These are phyloP conservation scores for Ictidomys tridecemlineatus DNA, from an alignment of 2,113 vertebrate genomes.

Conservation along the genomic window DNA sequence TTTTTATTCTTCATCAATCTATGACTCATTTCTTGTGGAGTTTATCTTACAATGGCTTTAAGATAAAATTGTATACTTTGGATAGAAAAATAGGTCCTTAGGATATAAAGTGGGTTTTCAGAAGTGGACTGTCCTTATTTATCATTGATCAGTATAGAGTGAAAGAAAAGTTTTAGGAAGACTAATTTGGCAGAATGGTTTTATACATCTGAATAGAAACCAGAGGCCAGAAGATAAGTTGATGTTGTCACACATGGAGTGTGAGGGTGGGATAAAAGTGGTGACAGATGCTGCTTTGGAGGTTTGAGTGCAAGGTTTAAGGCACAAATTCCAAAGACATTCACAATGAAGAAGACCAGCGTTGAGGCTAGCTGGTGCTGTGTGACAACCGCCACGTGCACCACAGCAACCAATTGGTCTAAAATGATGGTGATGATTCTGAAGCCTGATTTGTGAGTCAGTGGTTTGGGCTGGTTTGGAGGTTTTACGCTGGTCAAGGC, in stretches of 20 bases:
- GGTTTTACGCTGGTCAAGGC: background rate
- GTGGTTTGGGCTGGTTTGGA: background rate
- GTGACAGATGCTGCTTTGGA: background rate
- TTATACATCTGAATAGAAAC: background rate
- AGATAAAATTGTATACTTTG: background rate
- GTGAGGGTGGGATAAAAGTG: background rate
- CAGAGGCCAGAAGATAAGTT: background rate
- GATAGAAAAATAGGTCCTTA: background rate
- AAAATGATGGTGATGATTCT: background rate
- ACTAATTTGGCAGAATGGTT: background rate
- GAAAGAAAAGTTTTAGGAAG: conserved; percentile 29
- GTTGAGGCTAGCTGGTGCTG: background rate
- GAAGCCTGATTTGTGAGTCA: background rate
- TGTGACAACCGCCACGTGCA: background rate
- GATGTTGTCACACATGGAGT: background rate
- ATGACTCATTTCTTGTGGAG: background rate
- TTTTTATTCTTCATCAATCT: background rate
- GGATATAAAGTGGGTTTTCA: background rate
- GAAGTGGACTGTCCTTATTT: background rate
- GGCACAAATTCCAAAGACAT: background rate
- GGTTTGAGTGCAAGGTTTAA: background rate
- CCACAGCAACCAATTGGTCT: background rate
- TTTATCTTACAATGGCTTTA: background rate
- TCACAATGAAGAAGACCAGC: background rate
- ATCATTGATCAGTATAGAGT: background rate